A percentile compares a stretch with the other conserved stretches of the same genome.
Conservation (phyloP, 2,888 invertebrate species). For the Cybosia mesomella region DNA sequence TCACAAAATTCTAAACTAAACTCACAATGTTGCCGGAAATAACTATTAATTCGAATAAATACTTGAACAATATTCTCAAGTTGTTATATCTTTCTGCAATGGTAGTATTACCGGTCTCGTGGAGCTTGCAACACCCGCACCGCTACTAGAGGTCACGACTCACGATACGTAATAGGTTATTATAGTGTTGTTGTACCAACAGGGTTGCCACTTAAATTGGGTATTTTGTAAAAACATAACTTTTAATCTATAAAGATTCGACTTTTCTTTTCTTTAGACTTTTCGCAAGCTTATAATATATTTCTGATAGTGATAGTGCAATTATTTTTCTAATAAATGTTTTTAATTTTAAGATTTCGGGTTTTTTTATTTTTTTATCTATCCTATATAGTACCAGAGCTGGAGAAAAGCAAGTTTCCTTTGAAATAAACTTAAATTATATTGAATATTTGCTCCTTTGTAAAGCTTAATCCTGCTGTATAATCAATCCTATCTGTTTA, state of each 20-base stretch:
- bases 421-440: too few species aligned
- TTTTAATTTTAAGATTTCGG: too few species aligned
- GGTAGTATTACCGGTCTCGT: constrained; percentile 12
- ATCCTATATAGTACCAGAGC: too few species aligned
- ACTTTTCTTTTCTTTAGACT: neutral
- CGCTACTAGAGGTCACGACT: constrained; percentile 11
- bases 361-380: too few species aligned
- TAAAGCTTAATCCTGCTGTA: too few species aligned
- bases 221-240: too few species aligned
- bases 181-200: neutral
- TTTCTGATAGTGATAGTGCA: neutral
- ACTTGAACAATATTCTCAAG: neutral
- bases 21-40: neutral
- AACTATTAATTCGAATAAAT: neutral
- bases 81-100: neutral
- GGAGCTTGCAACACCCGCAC: constrained; percentile 2
- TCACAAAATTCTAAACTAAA: neutral
- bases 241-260: neutral
- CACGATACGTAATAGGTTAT: constrained; percentile 18
- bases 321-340: neutral
- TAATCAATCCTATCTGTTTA: too few species aligned
- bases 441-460: too few species aligned
- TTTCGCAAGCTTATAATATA: neutral
- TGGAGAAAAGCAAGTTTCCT: too few species aligned
- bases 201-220: neutral